A percentile compares a stretch with the other conserved stretches of the same genome.
Evolutionary conservation across 1,140 invertebrate species (phyloP).

Genomic region (Rhynchophorus ferrugineus): DNA sequence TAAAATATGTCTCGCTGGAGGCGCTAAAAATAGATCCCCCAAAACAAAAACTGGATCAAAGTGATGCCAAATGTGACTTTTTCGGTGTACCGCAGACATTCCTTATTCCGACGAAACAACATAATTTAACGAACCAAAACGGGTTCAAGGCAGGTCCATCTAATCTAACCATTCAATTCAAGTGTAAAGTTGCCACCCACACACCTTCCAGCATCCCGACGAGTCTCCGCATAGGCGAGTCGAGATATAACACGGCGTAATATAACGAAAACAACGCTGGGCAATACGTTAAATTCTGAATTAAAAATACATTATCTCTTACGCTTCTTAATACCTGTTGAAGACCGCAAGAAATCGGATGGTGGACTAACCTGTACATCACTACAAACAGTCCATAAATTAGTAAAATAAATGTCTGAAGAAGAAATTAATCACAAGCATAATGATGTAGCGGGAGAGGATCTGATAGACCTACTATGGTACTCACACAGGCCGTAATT

Average conservation of each 20-base stretch:
- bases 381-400: slow-evolving; percentile 36
- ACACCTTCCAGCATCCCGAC: neutral
- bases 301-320: neutral
- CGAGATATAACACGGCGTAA: no score
- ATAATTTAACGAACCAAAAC: neutral
- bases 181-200: neutral
- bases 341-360: slow-evolving; percentile 12
- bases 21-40: no score
- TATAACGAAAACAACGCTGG: neutral
- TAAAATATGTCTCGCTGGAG: no score
- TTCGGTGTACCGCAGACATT: no score
- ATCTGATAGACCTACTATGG: slow-evolving; percentile 5
- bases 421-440: slow-evolving; percentile 36
- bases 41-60: no score
- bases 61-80: no score
- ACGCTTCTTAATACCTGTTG: slow-evolving; percentile 8
- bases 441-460: slow-evolving; percentile 34
- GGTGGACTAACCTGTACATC: slow-evolving; percentile 20
- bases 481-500: neutral
- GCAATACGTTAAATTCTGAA: neutral
- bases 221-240: no score
- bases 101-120: no score
- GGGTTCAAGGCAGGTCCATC: neutral
- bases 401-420: slow-evolving; percentile 37
- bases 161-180: neutral